Evolutionary conservation across 1,140 invertebrate species (phyloP), one percentile per base, ranked within the genome.

Genomic region (Dendrolimus kikuchii): DNA sequence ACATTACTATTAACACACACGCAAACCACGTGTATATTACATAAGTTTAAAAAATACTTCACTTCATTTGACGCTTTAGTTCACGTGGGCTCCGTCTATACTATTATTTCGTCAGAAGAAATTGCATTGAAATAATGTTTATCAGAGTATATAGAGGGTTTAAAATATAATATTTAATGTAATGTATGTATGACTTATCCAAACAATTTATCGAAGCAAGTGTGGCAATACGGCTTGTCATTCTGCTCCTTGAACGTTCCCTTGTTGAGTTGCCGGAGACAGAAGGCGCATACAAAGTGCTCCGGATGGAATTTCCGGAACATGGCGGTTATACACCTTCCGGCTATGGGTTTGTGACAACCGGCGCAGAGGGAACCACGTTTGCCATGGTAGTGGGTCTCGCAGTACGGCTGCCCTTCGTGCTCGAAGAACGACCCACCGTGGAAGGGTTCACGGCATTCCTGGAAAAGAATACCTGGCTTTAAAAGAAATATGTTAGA

Each of bases 271-370:
- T 99, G 97, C 74, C 98, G 96, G 57, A 99, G 88, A 73, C 98
- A 99, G 88, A 99, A 99, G 2, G 97, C 97, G 87, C 97, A 99
- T 0, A 98, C 96, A 79, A 99, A 99, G 88, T 99, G 98, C 86
- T 99, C 98, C 0, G 98, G 98, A 86, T 99, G 98, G 89, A 98
- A 99, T 88, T 99, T 99, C 49, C 95, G 91, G 85, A 98, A 98
- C 98, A 99, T 99, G 51, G 98, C 98, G 4, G 98, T 99, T 77
- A 99, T 98, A 83, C 98, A 99, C 8, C 98, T 94, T 53, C 98
- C 95, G 57, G 95, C 96, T 74, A 99, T 99, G 7, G 98, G 97
- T 77, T 99, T 98, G 77, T 98, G 96, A 79, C 98, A 99, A 47
- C 96, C 96, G 60, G 97, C 96, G 85, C 98, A 99, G 0, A 99